phyloP scores from a whole-genome alignment of 2,888 invertebrate genomes.

The Netelia virgata region DNA sequence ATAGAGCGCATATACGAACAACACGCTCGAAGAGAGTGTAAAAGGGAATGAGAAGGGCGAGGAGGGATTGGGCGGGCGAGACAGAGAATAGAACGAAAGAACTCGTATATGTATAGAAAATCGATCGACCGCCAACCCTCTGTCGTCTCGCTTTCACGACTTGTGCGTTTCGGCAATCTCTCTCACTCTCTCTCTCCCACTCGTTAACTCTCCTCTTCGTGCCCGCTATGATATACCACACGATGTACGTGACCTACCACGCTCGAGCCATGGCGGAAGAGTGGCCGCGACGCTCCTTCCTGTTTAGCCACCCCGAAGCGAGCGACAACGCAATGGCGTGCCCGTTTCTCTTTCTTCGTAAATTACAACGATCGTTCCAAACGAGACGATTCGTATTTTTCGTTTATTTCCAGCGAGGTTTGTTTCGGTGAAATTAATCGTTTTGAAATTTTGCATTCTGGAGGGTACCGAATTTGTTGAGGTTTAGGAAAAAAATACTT shows the following conservation, averaged over 20 bases:
- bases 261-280: slow-evolving; percentile 70
- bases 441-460: too few species aligned
- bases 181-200: slow-evolving; percentile 33
- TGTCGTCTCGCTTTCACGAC: slow-evolving; percentile 30
- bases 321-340: slow-evolving; percentile 25
- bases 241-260: slow-evolving; percentile 71
- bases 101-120: slow-evolving; percentile 43
- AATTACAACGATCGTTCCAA: not conserved
- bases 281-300: slow-evolving; percentile 62
- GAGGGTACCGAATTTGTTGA: too few species aligned
- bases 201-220: not conserved
- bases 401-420: too few species aligned
- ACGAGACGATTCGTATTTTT: too few species aligned
- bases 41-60: slow-evolving; percentile 20
- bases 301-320: slow-evolving; percentile 37
- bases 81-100: slow-evolving; percentile 45
- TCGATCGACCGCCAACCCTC: slow-evolving; percentile 62
- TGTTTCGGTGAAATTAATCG: too few species aligned
- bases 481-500: too few species aligned
- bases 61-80: not conserved
- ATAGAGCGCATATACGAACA: not conserved
- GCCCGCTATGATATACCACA: slow-evolving; percentile 20
- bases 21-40: slow-evolving; percentile 12
- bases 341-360: not conserved
- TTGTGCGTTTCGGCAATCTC: slow-evolving; percentile 13